Conservation (phyloP, 2,113 vertebrate genomes). For the Gymnorhina tibicen region DNA sequence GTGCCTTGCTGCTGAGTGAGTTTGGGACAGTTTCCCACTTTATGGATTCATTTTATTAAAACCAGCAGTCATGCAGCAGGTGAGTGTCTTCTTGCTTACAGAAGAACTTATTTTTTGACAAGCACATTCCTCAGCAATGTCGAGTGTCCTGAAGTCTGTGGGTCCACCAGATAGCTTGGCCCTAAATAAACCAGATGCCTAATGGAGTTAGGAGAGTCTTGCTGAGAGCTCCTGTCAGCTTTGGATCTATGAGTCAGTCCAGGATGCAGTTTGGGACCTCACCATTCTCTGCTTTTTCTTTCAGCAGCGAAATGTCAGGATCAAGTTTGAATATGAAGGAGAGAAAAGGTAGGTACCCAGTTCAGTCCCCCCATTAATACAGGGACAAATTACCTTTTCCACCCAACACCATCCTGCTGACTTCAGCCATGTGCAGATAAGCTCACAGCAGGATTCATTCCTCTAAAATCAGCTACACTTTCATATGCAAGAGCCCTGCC, state of each 20-base stretch:
- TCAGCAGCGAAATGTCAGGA: constrained; percentile 83
- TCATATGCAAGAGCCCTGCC: neutral
- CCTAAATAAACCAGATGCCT: neutral
- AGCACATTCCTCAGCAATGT: neutral
- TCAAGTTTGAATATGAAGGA: constrained; percentile 93
- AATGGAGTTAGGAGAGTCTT: neutral
- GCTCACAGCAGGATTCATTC: neutral
- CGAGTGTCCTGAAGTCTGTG: neutral
- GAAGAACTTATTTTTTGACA: neutral
- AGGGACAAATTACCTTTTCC: neutral
- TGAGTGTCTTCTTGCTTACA: neutral
- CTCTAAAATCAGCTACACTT: neutral
- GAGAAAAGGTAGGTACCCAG: constrained; percentile 84
- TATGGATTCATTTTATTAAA: neutral
- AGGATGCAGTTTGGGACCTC: neutral
- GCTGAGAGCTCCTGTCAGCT: neutral
- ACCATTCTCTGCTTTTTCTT: constrained; percentile 8
- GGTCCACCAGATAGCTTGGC: neutral
- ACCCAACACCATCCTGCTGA: neutral
- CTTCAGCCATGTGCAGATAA: constrained; percentile 25
- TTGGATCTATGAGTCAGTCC: neutral
- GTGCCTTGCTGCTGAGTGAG: neutral
- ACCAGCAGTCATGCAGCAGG: neutral
- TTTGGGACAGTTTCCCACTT: neutral
- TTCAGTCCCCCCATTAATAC: rapidly evolving